These are phyloP conservation scores for Synchiropus splendidus DNA, from an alignment of 2,113 vertebrate genomes.

Conservation along the genomic window DNA sequence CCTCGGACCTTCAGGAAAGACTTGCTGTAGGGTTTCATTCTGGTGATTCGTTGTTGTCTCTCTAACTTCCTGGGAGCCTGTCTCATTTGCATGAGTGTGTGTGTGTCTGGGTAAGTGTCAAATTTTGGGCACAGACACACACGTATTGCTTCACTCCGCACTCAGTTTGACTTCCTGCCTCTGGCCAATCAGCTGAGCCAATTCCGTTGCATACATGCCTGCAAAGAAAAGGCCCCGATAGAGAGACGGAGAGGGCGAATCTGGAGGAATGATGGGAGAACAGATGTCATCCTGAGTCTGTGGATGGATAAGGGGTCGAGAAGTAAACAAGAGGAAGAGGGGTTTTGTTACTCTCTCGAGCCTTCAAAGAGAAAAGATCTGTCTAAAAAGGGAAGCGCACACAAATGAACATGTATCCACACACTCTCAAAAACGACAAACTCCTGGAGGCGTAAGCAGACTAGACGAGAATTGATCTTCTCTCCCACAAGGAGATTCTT, in stretches of 20 bases:
- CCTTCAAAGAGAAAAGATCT: slow-evolving; percentile 19
- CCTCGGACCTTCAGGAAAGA: slow-evolving; percentile 45
- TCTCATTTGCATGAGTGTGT: slow-evolving; percentile 9
- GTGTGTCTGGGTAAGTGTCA: slow-evolving; percentile 36
- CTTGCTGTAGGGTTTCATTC: slow-evolving; percentile 43
- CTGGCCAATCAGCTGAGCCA: slow-evolving; percentile 54
- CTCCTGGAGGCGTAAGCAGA: slow-evolving; percentile 64
- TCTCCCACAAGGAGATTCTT: slow-evolving; percentile 57
- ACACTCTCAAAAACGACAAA: slow-evolving; percentile 36
- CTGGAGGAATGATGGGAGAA: slow-evolving; percentile 11
- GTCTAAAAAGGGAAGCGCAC: slow-evolving; percentile 18
- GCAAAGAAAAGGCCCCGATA: slow-evolving; percentile 11
- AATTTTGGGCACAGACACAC: slow-evolving; percentile 24
- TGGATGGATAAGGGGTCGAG: slow-evolving; percentile 12
- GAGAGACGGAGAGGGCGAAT: slow-evolving; percentile 37
- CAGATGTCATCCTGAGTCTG: slow-evolving; percentile 17
- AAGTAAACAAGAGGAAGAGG: slow-evolving; percentile 30
- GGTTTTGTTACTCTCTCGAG: slow-evolving; percentile 25
- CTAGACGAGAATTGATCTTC: slow-evolving; percentile 69
- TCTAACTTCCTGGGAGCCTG: no score
- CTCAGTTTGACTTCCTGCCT: slow-evolving; percentile 56
- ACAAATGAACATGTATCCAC: slow-evolving; percentile 28
- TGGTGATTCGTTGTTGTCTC: no score
- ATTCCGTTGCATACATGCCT: slow-evolving; percentile 44
- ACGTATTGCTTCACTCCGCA: slow-evolving; percentile 36